These are phyloP conservation scores for Mythimna vitellina DNA, from an alignment of 2,888 invertebrate species.

Conservation along the genomic window DNA sequence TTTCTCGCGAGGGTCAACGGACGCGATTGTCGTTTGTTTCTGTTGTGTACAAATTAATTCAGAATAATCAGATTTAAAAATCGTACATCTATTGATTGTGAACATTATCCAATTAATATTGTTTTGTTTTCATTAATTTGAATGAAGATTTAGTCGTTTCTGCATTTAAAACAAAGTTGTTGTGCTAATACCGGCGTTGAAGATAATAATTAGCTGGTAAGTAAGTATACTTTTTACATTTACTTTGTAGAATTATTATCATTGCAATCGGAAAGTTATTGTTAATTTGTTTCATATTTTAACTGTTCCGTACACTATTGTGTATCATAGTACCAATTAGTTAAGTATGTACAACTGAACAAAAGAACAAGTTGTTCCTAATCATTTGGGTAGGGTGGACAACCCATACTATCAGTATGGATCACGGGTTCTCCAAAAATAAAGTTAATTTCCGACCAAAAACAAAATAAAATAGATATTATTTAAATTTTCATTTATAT, in stretches of 20 bases:
- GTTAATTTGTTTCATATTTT: neutral
- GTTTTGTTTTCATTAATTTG: slow-evolving; percentile 30
- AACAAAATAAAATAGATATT: neutral
- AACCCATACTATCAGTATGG: neutral
- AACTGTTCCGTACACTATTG: neutral
- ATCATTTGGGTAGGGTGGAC: neutral
- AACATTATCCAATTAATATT: slow-evolving; percentile 11
- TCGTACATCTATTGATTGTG: slow-evolving; percentile 18
- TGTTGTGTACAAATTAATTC: slow-evolving; percentile 55
- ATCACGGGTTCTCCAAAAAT: neutral
- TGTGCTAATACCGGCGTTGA: slow-evolving; percentile 48
- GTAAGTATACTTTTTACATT: slow-evolving; percentile 45
- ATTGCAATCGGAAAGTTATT: neutral
- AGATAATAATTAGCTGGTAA: slow-evolving; percentile 50
- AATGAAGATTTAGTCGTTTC: neutral
- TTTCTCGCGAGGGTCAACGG: slow-evolving; percentile 54
- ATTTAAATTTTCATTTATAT: too few relatives aligned
- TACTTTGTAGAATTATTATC: neutral
- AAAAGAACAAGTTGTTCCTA: slow-evolving; percentile 1
- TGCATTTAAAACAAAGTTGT: slow-evolving; percentile 19
- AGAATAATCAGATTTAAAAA: slow-evolving; percentile 9
- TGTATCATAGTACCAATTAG: neutral
- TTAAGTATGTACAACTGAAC: neutral
- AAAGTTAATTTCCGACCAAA: neutral
- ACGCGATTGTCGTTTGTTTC: slow-evolving; percentile 54